Evolutionary conservation across 2,113 vertebrate species (phyloP).

Genomic region (Callorhinus ursinus): DNA sequence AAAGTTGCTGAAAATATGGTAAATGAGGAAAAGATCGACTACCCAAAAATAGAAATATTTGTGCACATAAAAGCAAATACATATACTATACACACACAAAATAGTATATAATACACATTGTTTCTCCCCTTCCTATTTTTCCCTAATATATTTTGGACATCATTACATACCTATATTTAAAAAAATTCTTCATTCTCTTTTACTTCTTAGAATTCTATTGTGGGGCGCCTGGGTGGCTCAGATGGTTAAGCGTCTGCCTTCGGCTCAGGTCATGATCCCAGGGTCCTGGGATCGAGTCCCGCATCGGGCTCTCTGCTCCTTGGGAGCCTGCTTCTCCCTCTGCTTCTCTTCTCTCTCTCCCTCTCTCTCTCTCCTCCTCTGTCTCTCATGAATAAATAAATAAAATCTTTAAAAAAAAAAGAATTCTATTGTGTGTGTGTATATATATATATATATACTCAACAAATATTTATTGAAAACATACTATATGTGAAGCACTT

Average conservation of each 20-base stretch:
- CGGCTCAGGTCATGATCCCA: too few relatives aligned
- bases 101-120: not conserved
- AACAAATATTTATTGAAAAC: not conserved
- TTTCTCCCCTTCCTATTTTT: not conserved
- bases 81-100: not conserved
- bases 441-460: not conserved
- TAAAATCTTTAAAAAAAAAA: not conserved
- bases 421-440: not conserved
- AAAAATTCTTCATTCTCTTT: constrained; percentile 12
- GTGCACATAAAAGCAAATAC: not conserved
- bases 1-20: not conserved
- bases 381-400: too few relatives aligned
- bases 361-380: too few relatives aligned
- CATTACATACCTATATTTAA: not conserved
- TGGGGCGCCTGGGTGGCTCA: too few relatives aligned
- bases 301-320: too few relatives aligned
- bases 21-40: not conserved
- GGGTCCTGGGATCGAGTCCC: too few relatives aligned
- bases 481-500: not conserved
- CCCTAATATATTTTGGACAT: not conserved
- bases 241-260: too few relatives aligned
- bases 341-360: too few relatives aligned
- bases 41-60: not conserved
- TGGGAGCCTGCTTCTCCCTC: too few relatives aligned
- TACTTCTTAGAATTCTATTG: not conserved